Percentiles rank a stretch among this genome's conserved stretches.
Conservation (phyloP, 2,888 invertebrate species). For the Onthophagus sagittarius region DNA sequence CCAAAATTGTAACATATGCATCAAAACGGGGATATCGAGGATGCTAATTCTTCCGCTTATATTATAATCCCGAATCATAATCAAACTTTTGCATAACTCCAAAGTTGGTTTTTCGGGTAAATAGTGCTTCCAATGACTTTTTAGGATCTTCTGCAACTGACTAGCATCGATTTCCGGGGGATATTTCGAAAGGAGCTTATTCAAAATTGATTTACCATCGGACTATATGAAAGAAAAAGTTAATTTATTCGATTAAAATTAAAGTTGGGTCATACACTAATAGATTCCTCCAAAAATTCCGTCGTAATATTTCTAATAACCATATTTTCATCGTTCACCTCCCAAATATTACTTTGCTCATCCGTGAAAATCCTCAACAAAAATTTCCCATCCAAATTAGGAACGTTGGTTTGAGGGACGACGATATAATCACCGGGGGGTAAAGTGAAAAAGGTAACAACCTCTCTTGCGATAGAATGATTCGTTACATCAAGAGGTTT, state of each 20-base stretch:
- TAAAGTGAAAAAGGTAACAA: conserved; percentile 70
- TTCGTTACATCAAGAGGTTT: conserved; percentile 66
- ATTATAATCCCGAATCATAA: conserved; percentile 64
- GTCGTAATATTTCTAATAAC: conserved; percentile 61
- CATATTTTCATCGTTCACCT: conserved; percentile 73
- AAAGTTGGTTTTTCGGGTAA: conserved; percentile 59
- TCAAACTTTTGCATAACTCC: conserved; percentile 64
- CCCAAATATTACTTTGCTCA: conserved; percentile 71
- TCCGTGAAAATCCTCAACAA: conserved; percentile 68
- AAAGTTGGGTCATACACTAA: conserved; percentile 51
- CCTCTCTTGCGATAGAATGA: conserved; percentile 62
- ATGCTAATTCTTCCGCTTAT: conserved; percentile 61
- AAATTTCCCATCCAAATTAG: conserved; percentile 67
- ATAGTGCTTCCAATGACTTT: conserved; percentile 57
- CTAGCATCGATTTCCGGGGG: conserved; percentile 61
- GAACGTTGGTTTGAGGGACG: conserved; percentile 66
- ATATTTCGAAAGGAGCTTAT: conserved; percentile 54
- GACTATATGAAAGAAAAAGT: conserved; percentile 43
- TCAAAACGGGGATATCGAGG: conserved; percentile 59
- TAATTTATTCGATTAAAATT: neutral
- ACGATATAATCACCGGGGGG: conserved; percentile 72
- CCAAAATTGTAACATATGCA: conserved; percentile 64
- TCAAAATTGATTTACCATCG: conserved; percentile 52
- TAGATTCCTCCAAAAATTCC: conserved; percentile 58
- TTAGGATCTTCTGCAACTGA: conserved; percentile 58